Percentiles rank a stretch among this genome's conserved stretches.
Evolutionary conservation across 2,797 vertebrate genomes (phyloP).

Genomic region (Siniperca obscura): DNA sequence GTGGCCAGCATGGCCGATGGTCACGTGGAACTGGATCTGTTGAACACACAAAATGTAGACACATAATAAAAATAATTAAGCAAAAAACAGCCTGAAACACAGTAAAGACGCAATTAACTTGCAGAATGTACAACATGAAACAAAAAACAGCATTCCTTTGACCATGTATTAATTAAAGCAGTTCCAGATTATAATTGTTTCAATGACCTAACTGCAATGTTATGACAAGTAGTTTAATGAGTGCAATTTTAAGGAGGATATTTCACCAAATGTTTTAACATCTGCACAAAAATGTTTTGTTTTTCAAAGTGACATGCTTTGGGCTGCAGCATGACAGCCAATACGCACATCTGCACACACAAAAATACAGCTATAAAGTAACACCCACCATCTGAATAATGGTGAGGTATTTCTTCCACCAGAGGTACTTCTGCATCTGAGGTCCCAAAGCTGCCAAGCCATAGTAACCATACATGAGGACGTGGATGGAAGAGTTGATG

Average conservation of each 20-base stretch:
- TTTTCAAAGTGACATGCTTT: background rate
- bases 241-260: background rate
- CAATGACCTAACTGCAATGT: no score
- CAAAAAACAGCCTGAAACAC: background rate
- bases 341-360: background rate
- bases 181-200: background rate
- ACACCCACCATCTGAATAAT: slow-evolving; percentile 96
- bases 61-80: background rate
- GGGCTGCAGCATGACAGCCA: background rate
- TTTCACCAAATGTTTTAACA: background rate
- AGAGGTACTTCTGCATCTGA: slow-evolving; percentile 97
- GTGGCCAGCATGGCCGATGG: slow-evolving; percentile 94
- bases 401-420: slow-evolving; percentile 99
- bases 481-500: slow-evolving; percentile 96
- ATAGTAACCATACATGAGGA: slow-evolving; percentile 98
- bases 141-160: background rate
- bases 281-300: background rate
- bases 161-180: background rate
- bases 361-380: background rate
- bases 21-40: slow-evolving; percentile 98
- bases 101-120: background rate
- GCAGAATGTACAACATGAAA: background rate
- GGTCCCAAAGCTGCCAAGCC: slow-evolving; percentile 95
- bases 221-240: no score
- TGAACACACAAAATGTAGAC: slow-evolving; percentile 33